Evolutionary conservation across 2,113 vertebrate genomes (phyloP), one percentile per base, ranked within the genome.

Genomic region (Stegostoma tigrinum): DNA sequence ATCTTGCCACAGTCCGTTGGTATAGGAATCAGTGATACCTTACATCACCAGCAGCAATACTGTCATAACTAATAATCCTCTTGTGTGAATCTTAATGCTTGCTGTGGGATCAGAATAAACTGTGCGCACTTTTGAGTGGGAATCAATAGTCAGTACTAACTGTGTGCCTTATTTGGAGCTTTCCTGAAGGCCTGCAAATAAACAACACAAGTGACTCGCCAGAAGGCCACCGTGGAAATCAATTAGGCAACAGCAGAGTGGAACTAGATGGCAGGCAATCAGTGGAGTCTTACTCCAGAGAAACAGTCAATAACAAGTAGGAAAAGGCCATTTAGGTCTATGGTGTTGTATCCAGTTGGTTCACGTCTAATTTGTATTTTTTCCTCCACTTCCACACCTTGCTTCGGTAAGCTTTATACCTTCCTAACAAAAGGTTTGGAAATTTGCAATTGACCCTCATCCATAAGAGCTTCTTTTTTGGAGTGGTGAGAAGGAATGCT

Each of bases 121-220:
- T 19, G 78, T 42, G 17, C 42, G 78, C 38, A n/a, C 12, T 83
- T 83, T 83, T 42, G 5, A 83, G n/a, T 83, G 78, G 78, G 78
- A 83, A 83, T 83, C 78, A 83, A 83, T 83, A 83, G 78, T 42
- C n/a, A 42, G n/a, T n/a, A 42, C n/a, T 83, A 83, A 83, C 78
- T 38, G n/a, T 83, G 78, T 42, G n/a, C 78, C n/a, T 27, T 83
- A 42, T 83, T 19, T 38, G 78, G n/a, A 83, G 14, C 78, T 5
- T 42, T 83, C 3, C 34, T n/a, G 75, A n/a, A 80, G 75, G 75
- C 75, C 75, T 83, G 78, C 14, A 38, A 19, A n/a, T 83, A 83
- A 42, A 42, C 78, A 83, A 42, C 78, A 5, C 78, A 42, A 75
- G 78, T 19, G n/a, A 83, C n/a, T 83, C n/a, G 4, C 78, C 5